phyloP scores from a whole-genome alignment of 2,797 vertebrate genomes.

The Prunella strophiata region DNA sequence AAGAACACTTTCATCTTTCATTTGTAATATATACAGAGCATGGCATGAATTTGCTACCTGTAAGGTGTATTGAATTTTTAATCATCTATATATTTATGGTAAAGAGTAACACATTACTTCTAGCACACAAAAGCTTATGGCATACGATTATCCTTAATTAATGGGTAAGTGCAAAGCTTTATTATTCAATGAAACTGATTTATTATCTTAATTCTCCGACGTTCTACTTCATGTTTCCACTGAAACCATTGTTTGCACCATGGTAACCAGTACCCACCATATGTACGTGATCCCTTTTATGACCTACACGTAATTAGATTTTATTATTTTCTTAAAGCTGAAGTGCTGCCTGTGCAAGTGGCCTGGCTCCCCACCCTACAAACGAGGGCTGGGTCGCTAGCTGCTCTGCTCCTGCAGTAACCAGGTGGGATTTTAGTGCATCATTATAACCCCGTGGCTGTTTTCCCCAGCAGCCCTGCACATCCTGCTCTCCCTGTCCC shows the following conservation, averaged over 20 bases:
- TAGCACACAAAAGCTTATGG: constrained; percentile 76
- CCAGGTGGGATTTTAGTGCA: not conserved
- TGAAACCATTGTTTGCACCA: constrained; percentile 72
- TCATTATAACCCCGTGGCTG: not conserved
- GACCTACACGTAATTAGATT: constrained; percentile 79
- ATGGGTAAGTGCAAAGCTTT: constrained; percentile 76
- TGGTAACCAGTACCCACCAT: constrained; percentile 72
- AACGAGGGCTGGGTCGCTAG: not conserved
- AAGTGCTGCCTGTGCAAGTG: constrained; percentile 5
- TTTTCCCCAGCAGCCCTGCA: not conserved
- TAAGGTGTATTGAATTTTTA: constrained; percentile 70
- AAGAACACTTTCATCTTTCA: constrained; percentile 15
- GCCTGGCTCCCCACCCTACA: not conserved
- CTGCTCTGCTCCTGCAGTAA: not conserved
- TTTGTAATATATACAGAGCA: not conserved
- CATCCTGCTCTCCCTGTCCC: constrained; percentile 57
- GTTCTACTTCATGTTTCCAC: constrained; percentile 74
- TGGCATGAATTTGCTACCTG: constrained; percentile 44
- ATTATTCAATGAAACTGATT: constrained; percentile 79
- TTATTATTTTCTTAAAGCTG: constrained; percentile 75
- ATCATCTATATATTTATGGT: constrained; percentile 70
- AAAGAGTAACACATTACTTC: constrained; percentile 74
- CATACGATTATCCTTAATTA: constrained; percentile 80
- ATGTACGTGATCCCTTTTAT: constrained; percentile 69
- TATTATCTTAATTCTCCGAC: constrained; percentile 78